A percentile compares a stretch with the other conserved stretches of the same genome.
Evolutionary conservation across 1,140 invertebrate species (phyloP).

Genomic region (Stegodyphus dumicola): DNA sequence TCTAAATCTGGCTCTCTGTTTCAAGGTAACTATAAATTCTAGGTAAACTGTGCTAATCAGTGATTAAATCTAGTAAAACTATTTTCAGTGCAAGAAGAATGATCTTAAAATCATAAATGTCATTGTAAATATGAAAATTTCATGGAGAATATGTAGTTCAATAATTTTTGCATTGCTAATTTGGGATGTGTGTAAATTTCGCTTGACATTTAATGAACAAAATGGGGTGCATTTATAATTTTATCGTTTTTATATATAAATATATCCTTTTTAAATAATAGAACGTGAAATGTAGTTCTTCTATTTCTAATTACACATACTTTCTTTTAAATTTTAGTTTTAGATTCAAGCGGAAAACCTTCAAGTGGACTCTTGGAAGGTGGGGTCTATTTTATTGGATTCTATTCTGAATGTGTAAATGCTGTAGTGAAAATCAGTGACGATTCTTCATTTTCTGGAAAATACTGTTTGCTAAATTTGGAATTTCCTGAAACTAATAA

Average conservation of each 20-base stretch:
- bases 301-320: neutral
- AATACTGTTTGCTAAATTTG: slow-evolving; percentile 62
- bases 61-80: too few species aligned
- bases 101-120: too few species aligned
- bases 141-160: neutral
- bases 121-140: too few species aligned
- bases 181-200: neutral
- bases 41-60: too few species aligned
- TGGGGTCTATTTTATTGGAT: slow-evolving; percentile 62
- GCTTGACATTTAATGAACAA: neutral
- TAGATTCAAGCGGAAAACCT: slow-evolving; percentile 63
- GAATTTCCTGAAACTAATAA: slow-evolving; percentile 16
- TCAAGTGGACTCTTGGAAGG: slow-evolving; percentile 62
- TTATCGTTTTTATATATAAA: neutral
- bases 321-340: slow-evolving; percentile 50
- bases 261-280: neutral
- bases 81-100: too few species aligned
- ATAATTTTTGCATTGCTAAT: neutral
- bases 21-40: too few species aligned
- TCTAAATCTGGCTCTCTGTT: too few species aligned
- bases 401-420: slow-evolving; percentile 63
- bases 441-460: slow-evolving; percentile 27
- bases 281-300: neutral
- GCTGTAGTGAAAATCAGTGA: slow-evolving; percentile 7
- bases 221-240: neutral